Conservation (phyloP, 2,113 vertebrate genomes). For the Petrocephalus zakoni region DNA sequence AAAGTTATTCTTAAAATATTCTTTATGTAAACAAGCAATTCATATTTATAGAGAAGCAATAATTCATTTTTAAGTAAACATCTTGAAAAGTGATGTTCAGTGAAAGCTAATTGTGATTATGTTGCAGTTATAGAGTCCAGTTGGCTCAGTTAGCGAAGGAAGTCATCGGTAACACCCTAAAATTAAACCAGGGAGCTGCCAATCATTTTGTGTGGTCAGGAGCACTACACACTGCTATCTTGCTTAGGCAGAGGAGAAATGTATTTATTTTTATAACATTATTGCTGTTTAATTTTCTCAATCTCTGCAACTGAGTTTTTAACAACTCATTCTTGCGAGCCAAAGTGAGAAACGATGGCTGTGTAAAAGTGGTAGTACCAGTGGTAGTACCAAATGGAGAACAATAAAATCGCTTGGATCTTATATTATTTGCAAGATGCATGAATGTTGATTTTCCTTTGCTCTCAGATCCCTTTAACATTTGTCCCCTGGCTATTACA, state of each 20-base stretch:
- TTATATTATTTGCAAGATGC: background rate
- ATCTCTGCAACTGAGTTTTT: conserved; percentile 5
- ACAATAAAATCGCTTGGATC: background rate
- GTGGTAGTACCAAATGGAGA: background rate
- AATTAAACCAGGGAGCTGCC: background rate
- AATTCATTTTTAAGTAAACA: background rate
- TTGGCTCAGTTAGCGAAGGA: background rate
- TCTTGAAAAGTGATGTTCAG: background rate
- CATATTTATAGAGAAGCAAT: background rate
- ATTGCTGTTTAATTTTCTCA: background rate
- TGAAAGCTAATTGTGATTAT: background rate
- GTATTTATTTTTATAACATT: background rate
- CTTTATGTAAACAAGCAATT: background rate
- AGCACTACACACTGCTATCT: background rate
- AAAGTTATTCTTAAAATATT: background rate
- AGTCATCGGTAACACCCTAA: background rate
- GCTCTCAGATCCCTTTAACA: background rate
- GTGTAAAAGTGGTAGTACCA: background rate
- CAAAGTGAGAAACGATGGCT: background rate
- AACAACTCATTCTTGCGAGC: background rate
- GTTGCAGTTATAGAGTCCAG: background rate
- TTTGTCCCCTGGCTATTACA: background rate
- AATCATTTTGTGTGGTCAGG: background rate
- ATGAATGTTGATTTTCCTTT: conserved; percentile 17
- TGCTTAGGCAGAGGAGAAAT: background rate